These are phyloP conservation scores for Neodiprion virginianus DNA, from an alignment of 1,140 invertebrate species.

Conservation along the genomic window DNA sequence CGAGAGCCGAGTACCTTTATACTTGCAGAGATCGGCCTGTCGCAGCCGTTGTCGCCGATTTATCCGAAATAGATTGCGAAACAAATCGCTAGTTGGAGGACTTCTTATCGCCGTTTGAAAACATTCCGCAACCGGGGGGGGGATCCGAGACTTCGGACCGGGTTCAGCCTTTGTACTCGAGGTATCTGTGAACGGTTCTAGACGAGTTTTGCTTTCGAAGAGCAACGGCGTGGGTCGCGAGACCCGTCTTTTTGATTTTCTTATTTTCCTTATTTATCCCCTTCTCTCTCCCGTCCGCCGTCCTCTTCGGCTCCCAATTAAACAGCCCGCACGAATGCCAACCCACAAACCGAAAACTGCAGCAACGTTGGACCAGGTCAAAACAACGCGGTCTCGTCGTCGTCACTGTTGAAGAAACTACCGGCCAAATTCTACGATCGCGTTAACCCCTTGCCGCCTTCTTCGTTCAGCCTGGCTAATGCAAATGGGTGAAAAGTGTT, in stretches of 20 bases:
- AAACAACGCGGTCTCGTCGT: no score
- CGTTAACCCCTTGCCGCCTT: no score
- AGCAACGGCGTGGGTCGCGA: neutral
- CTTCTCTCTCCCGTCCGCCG: neutral
- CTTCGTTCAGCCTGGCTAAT: no score
- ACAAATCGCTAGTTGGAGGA: neutral
- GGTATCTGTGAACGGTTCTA: neutral
- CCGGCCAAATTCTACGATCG: no score
- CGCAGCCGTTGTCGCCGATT: neutral
- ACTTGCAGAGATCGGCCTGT: neutral
- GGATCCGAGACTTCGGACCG: no score
- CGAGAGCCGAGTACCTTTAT: no score
- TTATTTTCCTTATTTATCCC: neutral
- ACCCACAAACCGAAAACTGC: neutral
- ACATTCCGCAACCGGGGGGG: neutral
- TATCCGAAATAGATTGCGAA: neutral
- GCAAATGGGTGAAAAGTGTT: no score
- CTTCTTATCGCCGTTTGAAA: neutral
- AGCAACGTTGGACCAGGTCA: no score
- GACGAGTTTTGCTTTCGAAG: conserved; percentile 1
- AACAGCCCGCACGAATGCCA: conserved; percentile 3
- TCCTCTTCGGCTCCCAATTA: neutral
- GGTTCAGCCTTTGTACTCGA: no score
- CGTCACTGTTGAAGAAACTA: no score
- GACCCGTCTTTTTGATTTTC: neutral